A percentile compares a stretch with the other conserved stretches of the same genome.
These are phyloP conservation scores for Drosophila watanabei DNA, from an alignment of 1,140 invertebrate genomes.

Conservation along the genomic window DNA sequence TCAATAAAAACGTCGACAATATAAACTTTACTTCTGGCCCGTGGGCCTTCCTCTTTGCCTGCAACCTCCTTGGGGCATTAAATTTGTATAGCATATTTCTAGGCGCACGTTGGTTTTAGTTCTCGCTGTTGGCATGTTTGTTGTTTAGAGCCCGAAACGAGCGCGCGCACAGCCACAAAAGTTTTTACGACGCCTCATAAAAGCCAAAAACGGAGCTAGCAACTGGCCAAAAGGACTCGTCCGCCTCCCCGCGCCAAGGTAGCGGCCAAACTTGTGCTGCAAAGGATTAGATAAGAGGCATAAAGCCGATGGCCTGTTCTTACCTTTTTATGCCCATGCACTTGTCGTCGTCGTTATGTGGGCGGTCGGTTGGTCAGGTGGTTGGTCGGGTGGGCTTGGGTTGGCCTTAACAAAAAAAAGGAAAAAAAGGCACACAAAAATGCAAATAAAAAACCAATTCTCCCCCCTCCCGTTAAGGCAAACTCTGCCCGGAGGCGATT, in stretches of 20 bases:
- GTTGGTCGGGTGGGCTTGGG: neutral
- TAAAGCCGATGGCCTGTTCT: constrained; percentile 43
- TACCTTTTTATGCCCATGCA: constrained; percentile 76
- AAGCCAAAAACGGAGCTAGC: constrained; percentile 51
- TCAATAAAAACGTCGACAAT: constrained; percentile 84
- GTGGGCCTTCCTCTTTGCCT: constrained; percentile 12
- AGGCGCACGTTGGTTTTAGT: constrained; percentile 67
- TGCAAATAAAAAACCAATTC: constrained; percentile 51
- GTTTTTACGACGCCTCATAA: constrained; percentile 76
- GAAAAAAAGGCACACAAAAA: constrained; percentile 35
- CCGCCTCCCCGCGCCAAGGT: constrained; percentile 31
- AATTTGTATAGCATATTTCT: constrained; percentile 72
- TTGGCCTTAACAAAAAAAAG: constrained; percentile 24
- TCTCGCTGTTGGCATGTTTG: constrained; percentile 46
- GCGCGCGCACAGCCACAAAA: constrained; percentile 63
- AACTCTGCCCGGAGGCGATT: constrained; percentile 41
- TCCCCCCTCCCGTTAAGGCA: constrained; percentile 16
- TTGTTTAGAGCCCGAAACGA: constrained; percentile 55
- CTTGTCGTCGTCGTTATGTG: constrained; percentile 68
- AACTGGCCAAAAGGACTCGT: constrained; percentile 49
- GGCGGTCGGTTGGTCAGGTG: constrained; percentile 14
- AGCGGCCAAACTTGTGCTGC: constrained; percentile 61
- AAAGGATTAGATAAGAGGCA: constrained; percentile 79
- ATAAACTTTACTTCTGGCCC: constrained; percentile 80
- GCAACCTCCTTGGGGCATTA: constrained; percentile 46